A percentile compares a stretch with the other conserved stretches of the same genome.
These are phyloP conservation scores for Sphaerophoria taeniata DNA, from an alignment of 2,888 invertebrate genomes.

Conservation along the genomic window DNA sequence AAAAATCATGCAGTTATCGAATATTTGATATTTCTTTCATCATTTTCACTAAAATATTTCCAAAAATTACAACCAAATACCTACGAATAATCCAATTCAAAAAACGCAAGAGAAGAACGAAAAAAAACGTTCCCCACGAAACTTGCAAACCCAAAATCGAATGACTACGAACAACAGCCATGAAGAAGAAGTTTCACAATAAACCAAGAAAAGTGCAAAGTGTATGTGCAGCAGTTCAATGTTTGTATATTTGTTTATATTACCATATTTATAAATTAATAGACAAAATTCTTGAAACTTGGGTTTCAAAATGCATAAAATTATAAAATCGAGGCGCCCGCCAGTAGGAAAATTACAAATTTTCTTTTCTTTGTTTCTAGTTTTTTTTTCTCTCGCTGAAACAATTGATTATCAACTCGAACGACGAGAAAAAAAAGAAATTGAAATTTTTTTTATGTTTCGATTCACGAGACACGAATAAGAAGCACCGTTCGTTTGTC, in stretches of 20 bases:
- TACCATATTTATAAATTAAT: background rate
- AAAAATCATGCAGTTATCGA: constrained; percentile 61
- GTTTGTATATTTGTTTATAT: constrained; percentile 70
- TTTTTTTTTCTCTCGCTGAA: background rate
- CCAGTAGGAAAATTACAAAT: too few relatives aligned
- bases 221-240: constrained; percentile 67
- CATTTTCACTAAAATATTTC: constrained; percentile 31
- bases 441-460: too few relatives aligned
- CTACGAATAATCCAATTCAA: constrained; percentile 27
- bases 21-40: constrained; percentile 31
- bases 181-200: constrained; percentile 74
- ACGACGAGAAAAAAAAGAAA: background rate
- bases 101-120: too few relatives aligned
- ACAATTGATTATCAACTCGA: constrained; percentile 15
- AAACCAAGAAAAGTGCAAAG: constrained; percentile 74
- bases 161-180: constrained; percentile 55
- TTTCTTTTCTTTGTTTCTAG: constrained; percentile 22
- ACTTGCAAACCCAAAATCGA: constrained; percentile 35
- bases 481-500: constrained; percentile 6
- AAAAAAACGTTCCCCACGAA: constrained; percentile 34
- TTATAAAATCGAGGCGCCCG: too few relatives aligned
- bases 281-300: constrained; percentile 38
- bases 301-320: too few relatives aligned
- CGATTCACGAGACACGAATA: too few relatives aligned
- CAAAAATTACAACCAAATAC: constrained; percentile 4